A percentile compares a stretch with the other conserved stretches of the same genome.
Conservation (phyloP, 2,113 vertebrate species). For the Rutilus rutilus region DNA sequence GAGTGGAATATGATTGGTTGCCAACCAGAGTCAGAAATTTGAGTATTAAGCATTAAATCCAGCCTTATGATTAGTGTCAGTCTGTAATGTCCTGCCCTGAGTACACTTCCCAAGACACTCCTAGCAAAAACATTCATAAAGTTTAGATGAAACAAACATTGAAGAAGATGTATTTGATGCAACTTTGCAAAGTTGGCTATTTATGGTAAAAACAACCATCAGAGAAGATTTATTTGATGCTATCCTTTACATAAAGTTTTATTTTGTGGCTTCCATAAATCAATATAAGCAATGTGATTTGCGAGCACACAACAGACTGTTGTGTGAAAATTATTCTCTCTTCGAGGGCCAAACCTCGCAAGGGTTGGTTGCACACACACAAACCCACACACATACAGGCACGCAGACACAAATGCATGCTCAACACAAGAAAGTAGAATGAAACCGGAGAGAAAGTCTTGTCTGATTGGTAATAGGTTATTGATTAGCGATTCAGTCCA, state of each 20-base stretch:
- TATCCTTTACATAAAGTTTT: constrained; percentile 24
- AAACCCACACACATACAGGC: background rate
- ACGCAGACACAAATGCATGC: background rate
- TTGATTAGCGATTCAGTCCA: constrained; percentile 1
- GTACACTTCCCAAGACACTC: background rate
- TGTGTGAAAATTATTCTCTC: constrained; percentile 11
- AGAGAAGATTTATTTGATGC: background rate
- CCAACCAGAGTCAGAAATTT: background rate
- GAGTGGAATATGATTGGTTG: constrained; percentile 32
- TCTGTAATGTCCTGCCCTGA: constrained; percentile 14
- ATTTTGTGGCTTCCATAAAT: constrained; percentile 10
- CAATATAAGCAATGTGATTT: constrained; percentile 25
- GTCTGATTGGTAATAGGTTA: constrained; percentile 32
- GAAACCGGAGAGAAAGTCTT: background rate
- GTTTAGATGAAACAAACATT: background rate
- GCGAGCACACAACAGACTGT: constrained; percentile 1
- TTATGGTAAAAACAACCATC: background rate
- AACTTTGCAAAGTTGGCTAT: background rate
- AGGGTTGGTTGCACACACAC: background rate
- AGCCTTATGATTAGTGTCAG: constrained; percentile 24
- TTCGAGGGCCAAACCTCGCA: background rate
- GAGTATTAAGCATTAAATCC: constrained; percentile 29
- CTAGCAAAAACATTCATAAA: constrained; percentile 3
- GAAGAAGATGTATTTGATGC: constrained; percentile 14
- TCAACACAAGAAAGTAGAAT: background rate